phyloP scores from a whole-genome alignment of 1,140 invertebrate species.

The Dysdera silvatica region DNA sequence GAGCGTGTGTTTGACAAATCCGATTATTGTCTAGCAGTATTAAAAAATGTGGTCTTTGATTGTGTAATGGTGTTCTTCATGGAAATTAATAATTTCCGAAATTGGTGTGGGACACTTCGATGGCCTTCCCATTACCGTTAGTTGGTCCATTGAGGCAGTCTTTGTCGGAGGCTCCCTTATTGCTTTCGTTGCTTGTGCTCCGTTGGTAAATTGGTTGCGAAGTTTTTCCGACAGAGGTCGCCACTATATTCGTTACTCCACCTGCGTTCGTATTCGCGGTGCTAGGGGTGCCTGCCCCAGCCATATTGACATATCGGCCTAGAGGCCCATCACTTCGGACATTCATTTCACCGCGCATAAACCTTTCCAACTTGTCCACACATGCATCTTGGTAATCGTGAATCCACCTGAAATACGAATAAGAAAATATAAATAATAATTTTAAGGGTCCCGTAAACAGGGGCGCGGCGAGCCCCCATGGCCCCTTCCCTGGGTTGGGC shows the following conservation, averaged over 20 bases:
- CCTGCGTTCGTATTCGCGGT: slow-evolving; percentile 29
- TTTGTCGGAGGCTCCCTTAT: slow-evolving; percentile 59
- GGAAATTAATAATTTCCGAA: too few species aligned
- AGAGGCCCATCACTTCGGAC: slow-evolving; percentile 29
- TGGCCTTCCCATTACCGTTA: not conserved
- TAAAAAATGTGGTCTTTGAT: too few species aligned
- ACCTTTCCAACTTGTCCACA: slow-evolving; percentile 90
- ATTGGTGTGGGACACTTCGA: slow-evolving; percentile 18
- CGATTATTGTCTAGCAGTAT: too few species aligned
- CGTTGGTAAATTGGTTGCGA: slow-evolving; percentile 62
- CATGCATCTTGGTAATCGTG: slow-evolving; percentile 99
- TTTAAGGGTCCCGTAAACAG: slow-evolving; percentile 7
- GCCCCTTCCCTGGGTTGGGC: too few species aligned
- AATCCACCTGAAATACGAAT: slow-evolving; percentile 65
- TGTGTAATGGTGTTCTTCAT: too few species aligned
- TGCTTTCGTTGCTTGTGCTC: slow-evolving; percentile 69
- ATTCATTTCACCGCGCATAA: slow-evolving; percentile 47
- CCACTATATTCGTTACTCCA: slow-evolving; percentile 36
- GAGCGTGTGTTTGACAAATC: too few species aligned
- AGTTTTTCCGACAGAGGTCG: slow-evolving; percentile 17
- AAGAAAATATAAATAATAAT: slow-evolving; percentile 15
- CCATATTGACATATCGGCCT: slow-evolving; percentile 18
- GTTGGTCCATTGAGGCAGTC: slow-evolving; percentile 41
- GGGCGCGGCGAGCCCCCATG: too few species aligned
- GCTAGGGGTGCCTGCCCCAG: slow-evolving; percentile 28